Percentiles rank a stretch among this genome's conserved stretches.
Evolutionary conservation across 2,888 invertebrate genomes (phyloP).

Genomic region (Lucinisca nassula): DNA sequence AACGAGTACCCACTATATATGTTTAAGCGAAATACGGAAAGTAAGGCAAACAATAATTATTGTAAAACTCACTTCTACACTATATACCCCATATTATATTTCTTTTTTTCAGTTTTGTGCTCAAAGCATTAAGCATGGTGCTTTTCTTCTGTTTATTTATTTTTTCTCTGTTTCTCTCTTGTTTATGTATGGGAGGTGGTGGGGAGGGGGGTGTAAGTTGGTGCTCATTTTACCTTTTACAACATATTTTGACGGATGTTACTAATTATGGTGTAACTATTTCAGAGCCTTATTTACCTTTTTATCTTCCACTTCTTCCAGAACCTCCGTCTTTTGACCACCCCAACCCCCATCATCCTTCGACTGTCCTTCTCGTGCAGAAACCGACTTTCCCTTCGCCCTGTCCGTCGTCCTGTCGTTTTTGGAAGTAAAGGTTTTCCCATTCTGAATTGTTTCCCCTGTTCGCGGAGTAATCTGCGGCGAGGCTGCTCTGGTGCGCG

Average conservation of each 20-base stretch:
- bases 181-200: no score
- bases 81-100: no score
- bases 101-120: background rate
- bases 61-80: no score
- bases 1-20: no score
- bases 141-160: background rate
- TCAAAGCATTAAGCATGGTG: background rate
- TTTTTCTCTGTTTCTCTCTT: no score
- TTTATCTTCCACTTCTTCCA: background rate
- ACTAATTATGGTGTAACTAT: no score
- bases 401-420: background rate
- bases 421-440: background rate
- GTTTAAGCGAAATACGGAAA: no score
- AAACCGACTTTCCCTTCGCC: background rate
- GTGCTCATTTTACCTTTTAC: no score
- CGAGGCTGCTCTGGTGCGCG: background rate
- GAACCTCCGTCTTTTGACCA: background rate
- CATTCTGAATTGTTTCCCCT: background rate
- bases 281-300: background rate
- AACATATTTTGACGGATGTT: no score
- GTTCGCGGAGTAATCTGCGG: background rate
- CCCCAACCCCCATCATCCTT: constrained; percentile 1
- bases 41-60: no score
- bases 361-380: background rate
- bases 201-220: no score